Base-by-base conservation (phyloP, 1,140 invertebrate genomes). In the Elymnias hypermnestra region DNA sequence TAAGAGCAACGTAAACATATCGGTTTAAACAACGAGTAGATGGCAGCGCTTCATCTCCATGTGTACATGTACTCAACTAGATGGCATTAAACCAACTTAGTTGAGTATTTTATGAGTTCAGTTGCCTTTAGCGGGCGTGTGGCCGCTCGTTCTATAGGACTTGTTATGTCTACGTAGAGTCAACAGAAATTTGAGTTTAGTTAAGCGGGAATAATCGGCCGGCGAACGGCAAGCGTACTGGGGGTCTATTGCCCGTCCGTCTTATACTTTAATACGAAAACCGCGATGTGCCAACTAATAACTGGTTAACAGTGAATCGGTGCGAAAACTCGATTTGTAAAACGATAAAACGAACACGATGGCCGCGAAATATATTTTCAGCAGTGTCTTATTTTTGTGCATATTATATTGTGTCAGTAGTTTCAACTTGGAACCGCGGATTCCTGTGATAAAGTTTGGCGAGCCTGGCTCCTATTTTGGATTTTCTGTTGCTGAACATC, bases 401-500 rank as follows among this genome's bases (percentile, higher is more conserved):
- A 63, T 78, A 67, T 72, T 81, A 53, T 56, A 75, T 53, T 58
- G 76, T 76, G 77, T 68, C 50, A 61, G 65, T 46, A 71, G 79
- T 72, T 96, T 96, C 84, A 97, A 97, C 88, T 88, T 97, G 62
- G 95, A 97, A 76, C 88, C 92, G 35, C 89, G 92, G 73, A 91
- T 96, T 83, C 94, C 95, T 68, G 87, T 96, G 65, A 90, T 95
- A 63, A 96, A 96, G 86, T 78, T 87, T 40, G 94, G 94, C 56
- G 56, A 73, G 25, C 52, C 60, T 14, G 90, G 89, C 22, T 93
- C 94, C 28, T 96, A 95, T 86, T 97, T 97, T 84, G 95, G 95
- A 83, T 97, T 92, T 88, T 95, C 95, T 21, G 92, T 97, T 8
- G 94, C 95, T 31, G 91, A 95, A 82, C 95, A 97, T 77, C 87